These are phyloP conservation scores for Agrotis segetum DNA, from an alignment of 2,888 invertebrate species.

Conservation along the genomic window DNA sequence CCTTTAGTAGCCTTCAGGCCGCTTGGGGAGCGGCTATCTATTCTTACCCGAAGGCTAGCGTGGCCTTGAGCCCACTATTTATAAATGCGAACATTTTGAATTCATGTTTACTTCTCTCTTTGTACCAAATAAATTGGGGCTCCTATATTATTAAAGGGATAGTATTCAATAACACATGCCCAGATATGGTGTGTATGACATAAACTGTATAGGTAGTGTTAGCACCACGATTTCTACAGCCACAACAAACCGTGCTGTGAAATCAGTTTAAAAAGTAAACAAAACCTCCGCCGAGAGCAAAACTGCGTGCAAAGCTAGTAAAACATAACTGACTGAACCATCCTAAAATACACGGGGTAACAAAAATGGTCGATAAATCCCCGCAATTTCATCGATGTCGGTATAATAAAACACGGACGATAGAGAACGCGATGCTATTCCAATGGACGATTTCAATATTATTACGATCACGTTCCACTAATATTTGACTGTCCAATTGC, in stretches of 20 bases:
- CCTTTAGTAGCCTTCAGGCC: slow-evolving; percentile 27
- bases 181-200: neutral
- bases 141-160: neutral
- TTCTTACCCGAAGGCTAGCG: slow-evolving; percentile 14
- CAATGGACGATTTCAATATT: slow-evolving; percentile 65
- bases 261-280: slow-evolving; percentile 6
- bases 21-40: slow-evolving; percentile 18
- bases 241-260: neutral
- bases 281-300: slow-evolving; percentile 3
- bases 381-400: slow-evolving; percentile 59
- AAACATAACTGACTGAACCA: slow-evolving; percentile 41
- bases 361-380: slow-evolving; percentile 61
- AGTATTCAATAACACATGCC: neutral
- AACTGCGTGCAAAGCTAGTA: slow-evolving; percentile 25
- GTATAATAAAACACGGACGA: slow-evolving; percentile 60
- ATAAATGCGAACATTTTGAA: slow-evolving; percentile 16
- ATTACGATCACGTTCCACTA: slow-evolving; percentile 81
- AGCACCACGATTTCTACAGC: neutral
- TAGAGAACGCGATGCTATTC: slow-evolving; percentile 66
- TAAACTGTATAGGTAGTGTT: neutral
- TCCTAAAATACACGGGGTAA: slow-evolving; percentile 37
- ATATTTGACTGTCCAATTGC: slow-evolving; percentile 78
- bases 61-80: slow-evolving; percentile 6
- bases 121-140: neutral
- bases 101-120: slow-evolving; percentile 1